These are phyloP conservation scores for Phycodurus eques DNA, from an alignment of 2,113 vertebrate species.

Conservation along the genomic window DNA sequence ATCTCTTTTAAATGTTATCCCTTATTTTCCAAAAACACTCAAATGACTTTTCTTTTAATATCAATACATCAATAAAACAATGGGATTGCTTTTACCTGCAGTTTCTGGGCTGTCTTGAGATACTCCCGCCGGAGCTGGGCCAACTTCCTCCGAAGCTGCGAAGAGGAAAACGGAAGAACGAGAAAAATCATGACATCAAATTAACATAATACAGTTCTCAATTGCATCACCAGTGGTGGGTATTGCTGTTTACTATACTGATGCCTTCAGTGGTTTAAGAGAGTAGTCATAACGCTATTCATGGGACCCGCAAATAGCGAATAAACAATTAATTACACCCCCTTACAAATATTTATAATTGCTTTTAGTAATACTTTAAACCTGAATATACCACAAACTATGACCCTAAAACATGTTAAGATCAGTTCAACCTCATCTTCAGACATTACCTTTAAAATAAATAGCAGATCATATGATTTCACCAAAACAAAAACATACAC, in stretches of 20 bases:
- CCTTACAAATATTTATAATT: no score
- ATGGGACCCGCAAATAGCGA: neutral
- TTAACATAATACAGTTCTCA: no score
- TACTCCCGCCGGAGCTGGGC: constrained; percentile 64
- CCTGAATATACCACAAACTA: no score
- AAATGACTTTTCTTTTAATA: neutral
- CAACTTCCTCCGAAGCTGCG: constrained; percentile 68
- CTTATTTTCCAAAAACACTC: no score
- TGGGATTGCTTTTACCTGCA: constrained; percentile 49
- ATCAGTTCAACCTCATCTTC: no score
- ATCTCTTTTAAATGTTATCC: no score
- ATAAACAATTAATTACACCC: no score
- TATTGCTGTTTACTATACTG: neutral
- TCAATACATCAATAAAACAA: neutral
- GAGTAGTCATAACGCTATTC: neutral
- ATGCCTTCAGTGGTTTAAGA: neutral
- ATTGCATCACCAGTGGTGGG: neutral
- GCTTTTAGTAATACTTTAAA: no score
- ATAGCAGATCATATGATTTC: no score
- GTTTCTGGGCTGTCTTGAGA: constrained; percentile 58
- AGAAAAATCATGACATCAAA: neutral
- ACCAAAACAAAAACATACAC: no score
- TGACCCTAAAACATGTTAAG: no score
- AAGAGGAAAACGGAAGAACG: neutral
- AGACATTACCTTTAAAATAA: no score